These are phyloP conservation scores for Typhlichthys eigenmanni DNA, from an alignment of 2,797 vertebrate genomes.

Conservation along the genomic window DNA sequence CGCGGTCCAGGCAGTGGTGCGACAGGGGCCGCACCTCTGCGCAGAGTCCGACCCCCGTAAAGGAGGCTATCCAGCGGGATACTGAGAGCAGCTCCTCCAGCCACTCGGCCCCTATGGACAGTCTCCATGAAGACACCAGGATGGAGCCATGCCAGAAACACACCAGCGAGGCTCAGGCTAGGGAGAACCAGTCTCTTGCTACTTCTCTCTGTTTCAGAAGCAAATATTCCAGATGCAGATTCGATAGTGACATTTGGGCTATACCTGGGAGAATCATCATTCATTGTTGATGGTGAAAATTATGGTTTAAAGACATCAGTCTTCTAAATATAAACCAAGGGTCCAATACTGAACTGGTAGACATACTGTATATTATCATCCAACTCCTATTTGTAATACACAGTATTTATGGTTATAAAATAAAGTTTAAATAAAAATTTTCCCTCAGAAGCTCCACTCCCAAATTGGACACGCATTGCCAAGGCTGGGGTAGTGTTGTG, in stretches of 20 bases:
- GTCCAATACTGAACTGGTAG: conserved; percentile 7
- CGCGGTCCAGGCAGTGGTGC: conserved; percentile 78
- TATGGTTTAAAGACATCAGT: conserved; percentile 18
- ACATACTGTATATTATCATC: too few species aligned
- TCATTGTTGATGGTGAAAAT: conserved; percentile 32
- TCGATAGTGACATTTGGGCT: conserved; percentile 43
- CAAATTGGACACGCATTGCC: too few species aligned
- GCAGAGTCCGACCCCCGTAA: conserved; percentile 81
- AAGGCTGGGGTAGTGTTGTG: too few species aligned
- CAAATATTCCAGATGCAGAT: conserved; percentile 22
- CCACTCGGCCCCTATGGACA: neutral
- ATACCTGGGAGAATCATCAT: conserved; percentile 32
- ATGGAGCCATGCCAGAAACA: conserved; percentile 33
- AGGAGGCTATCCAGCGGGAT: conserved; percentile 81
- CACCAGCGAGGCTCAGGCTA: conserved; percentile 8
- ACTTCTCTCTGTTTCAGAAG: conserved; percentile 22
- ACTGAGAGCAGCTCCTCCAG: conserved; percentile 57
- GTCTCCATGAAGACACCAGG: conserved; percentile 42
- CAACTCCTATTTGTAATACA: too few species aligned
- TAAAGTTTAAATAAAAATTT: too few species aligned
- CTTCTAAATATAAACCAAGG: conserved; percentile 16
- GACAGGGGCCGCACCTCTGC: conserved; percentile 69
- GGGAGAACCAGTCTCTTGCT: conserved; percentile 34
- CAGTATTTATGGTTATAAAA: too few species aligned
- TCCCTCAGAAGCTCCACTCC: too few species aligned